Evolutionary conservation across 2,888 invertebrate species (phyloP).

Genomic region (Drosophila paramelanica): DNA sequence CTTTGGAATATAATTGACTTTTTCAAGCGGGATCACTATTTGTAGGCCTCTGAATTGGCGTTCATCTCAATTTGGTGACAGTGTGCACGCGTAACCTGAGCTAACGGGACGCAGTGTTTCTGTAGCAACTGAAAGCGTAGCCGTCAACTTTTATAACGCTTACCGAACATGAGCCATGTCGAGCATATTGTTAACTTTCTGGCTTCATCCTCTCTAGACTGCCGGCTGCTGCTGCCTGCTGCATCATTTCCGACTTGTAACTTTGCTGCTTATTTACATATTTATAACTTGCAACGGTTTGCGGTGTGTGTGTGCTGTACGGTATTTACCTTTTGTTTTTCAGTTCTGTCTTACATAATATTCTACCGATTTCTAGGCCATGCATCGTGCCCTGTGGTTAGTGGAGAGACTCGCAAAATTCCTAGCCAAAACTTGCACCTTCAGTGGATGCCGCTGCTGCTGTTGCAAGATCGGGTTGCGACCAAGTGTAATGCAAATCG

Average conservation of each 20-base stretch:
- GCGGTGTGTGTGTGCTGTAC: slow-evolving; percentile 18
- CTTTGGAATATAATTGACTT: too few relatives aligned
- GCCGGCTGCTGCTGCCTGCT: slow-evolving; percentile 14
- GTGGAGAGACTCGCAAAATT: slow-evolving; percentile 7
- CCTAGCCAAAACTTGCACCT: slow-evolving; percentile 10
- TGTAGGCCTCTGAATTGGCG: not conserved
- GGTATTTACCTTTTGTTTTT: slow-evolving; percentile 58
- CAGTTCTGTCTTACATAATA: slow-evolving; percentile 58
- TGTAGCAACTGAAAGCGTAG: slow-evolving; percentile 29
- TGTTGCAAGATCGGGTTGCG: slow-evolving; percentile 29
- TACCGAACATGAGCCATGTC: slow-evolving; percentile 60
- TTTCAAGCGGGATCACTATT: not conserved
- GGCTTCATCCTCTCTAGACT: slow-evolving; percentile 38
- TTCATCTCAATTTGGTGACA: slow-evolving; percentile 3
- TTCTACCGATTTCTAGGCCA: slow-evolving; percentile 61
- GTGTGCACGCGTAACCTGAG: slow-evolving; percentile 21
- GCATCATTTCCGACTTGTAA: slow-evolving; percentile 51
- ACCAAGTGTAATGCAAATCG: slow-evolving; percentile 66
- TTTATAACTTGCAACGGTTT: slow-evolving; percentile 63
- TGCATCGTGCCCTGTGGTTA: slow-evolving; percentile 12
- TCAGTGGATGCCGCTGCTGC: slow-evolving; percentile 26
- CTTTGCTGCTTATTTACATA: slow-evolving; percentile 77
- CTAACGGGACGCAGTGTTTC: slow-evolving; percentile 46
- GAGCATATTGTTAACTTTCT: slow-evolving; percentile 69
- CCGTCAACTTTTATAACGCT: slow-evolving; percentile 59